Evolutionary conservation across 2,888 invertebrate genomes (phyloP), one percentile per base, ranked within the genome.

Genomic region (Drosophila meridiana): DNA sequence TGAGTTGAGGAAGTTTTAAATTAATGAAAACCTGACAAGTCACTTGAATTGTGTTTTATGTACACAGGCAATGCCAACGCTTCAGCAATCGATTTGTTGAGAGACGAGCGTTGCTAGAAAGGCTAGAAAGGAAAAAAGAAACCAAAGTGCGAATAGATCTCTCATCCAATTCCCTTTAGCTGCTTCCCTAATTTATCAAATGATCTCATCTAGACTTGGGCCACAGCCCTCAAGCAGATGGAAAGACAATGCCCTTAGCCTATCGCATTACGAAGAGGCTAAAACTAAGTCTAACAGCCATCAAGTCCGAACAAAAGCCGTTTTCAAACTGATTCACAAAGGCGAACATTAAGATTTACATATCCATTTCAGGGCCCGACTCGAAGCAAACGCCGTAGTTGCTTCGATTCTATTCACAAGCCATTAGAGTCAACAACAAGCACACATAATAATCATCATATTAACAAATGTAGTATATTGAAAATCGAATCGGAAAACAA

Each of bases 11-110:
- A 59, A 61, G 72, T 57, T 60, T 57, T 26, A 66, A 76, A 76
- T 72, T 72, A 70, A 76, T 67, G 60, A 72, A 76, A 67, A 65
- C 61, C 68, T 76, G 76, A 71, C 76, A 76, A 67, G 72, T 72
- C 77, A 76, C 64, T 76, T 50, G 60, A 36, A 42, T 42, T 14
- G 55, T 58, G 52, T 66, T 38, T 69, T 48, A 43, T 43, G 48
- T 13, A 45, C 47, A 40, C 36, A 57, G 28, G 40, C 68, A 69
- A 47, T 75, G 75, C 64, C 56, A 55, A 32, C 36, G 68, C 58
- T 30, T 9, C 6, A 43, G 47, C 40, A 42, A 74, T 61, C 59
- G 80, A 70, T 70, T 66, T 69, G 68, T 20, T 40, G 26, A 58
- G 42, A 62, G 26, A 13, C 26, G 20, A 40, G 28, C 20, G n/a